Base-by-base conservation (phyloP, 2,888 invertebrate species). In the Archips crataeganus region DNA sequence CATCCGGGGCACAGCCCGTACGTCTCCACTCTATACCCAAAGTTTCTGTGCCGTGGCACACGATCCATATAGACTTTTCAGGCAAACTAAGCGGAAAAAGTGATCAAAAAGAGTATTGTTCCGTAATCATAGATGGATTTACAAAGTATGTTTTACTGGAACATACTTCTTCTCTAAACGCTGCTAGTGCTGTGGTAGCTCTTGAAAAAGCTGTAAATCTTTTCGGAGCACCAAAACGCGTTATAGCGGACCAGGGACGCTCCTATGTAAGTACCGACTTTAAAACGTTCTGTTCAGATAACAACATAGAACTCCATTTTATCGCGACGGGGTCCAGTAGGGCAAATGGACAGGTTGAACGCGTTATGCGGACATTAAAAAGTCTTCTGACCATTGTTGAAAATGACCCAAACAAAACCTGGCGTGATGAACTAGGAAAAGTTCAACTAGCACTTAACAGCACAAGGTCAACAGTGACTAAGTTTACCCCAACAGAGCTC, bases 341-440 rank as follows among this genome's bases (percentile, higher is more conserved):
- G 32, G 63, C 63, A n/a, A 77, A 78, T 47, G 78, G 78, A 1
- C 77, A 79, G 47, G 79, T 80, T 0, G 79, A 80, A 64, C 4
- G 63, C 3, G 76, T 78, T 0, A 79, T 79, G 79, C 69, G 75
- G 0, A 76, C 77, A 4, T 54, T 80, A 9, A 79, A 80, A 59
- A 66, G 75, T 39, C 23, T 80, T 6, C 74, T 80, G 0, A 80
- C 79, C 0, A 75, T 76, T 3, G 61, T 77, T 13, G 78, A 79
- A 64, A 78, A 75, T n/a, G 74, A 76, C 9, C 60, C 73, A 0
- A 76, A 77, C 8, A 77, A 75, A 51, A 39, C 68, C 0, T 81
- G 81, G 81, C 78, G 77, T 1, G 79, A 79, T 3, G 80, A 79
- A 15, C 47, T 82, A 8, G 68, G 57, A 1, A 74, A 79, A 0